Conservation (phyloP, 1,140 invertebrate genomes). For the Bilobella aurantiaca region DNA sequence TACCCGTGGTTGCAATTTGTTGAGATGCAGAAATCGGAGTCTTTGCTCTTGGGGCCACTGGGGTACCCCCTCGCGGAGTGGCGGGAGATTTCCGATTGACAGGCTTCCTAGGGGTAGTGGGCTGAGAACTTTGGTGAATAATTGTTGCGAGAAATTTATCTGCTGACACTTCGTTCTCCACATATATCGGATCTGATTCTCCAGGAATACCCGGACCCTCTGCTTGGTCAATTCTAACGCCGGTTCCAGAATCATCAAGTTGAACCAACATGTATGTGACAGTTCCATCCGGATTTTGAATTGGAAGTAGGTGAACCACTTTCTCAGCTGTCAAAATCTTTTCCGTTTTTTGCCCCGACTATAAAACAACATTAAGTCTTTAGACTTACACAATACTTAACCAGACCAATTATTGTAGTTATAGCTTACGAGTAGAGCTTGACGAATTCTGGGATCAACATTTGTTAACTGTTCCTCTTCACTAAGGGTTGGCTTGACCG, state of each 20-base stretch:
- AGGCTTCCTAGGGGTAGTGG: neutral
- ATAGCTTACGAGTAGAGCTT: too few species aligned
- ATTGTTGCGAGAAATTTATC: neutral
- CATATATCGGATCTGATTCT: neutral
- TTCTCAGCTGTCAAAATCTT: slow-evolving; percentile 5
- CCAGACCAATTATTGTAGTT: too few species aligned
- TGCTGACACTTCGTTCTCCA: neutral
- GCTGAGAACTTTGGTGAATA: neutral
- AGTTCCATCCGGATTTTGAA: slow-evolving; percentile 27
- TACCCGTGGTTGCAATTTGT: neutral
- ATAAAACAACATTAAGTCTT: too few species aligned
- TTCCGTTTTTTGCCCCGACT: too few species aligned
- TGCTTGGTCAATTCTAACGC: slow-evolving; percentile 6
- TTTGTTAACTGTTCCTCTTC: neutral
- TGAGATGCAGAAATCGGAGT: neutral
- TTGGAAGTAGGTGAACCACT: slow-evolving; percentile 28
- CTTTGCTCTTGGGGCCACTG: neutral
- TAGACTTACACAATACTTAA: too few species aligned
- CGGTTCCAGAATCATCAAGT: slow-evolving; percentile 8
- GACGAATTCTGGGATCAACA: slow-evolving; percentile 17
- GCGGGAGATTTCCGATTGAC: neutral
- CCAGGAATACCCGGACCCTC: slow-evolving; percentile 1
- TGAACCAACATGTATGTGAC: slow-evolving; percentile 25
- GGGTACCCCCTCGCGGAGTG: neutral
- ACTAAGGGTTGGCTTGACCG: slow-evolving; percentile 12